Evolutionary conservation across 1,140 invertebrate genomes (phyloP), one percentile per base, ranked within the genome.

Genomic region (Sycophila sp.): DNA sequence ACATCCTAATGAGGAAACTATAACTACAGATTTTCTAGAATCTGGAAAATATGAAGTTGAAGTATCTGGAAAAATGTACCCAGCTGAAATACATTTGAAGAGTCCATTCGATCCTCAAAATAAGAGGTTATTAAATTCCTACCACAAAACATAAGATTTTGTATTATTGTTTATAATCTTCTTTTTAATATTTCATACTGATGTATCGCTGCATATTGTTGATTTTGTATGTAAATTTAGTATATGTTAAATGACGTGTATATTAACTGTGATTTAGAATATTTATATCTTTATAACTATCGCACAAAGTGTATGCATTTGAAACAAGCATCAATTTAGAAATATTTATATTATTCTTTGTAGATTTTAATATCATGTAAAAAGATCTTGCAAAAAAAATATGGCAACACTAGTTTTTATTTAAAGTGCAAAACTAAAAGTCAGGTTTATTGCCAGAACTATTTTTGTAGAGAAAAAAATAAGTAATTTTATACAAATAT

Each of bases 91-190:
- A 26, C 91, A 94, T 81, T 73, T 92, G 19, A 90, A 88, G 75
- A 92, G 92, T 73, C 94, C 94, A 6, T 96, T 96, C 77, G 94
- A 96, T 86, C 92, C 93, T 1, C 88, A 88, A 69, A 90, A 89
- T 76, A 86, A 89, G 75, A 82, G 91, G 75, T 75, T 91, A 19
- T 24, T 42, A 3, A 72, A 71, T 56, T 26, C 79, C 22, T 60
- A 71, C 15, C 4, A 51, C 22, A 19, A 71, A 65, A 17, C 49
- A 8, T 64, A 71, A 51, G 26, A 24, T 2, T 3, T 10, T 40
- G 38, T 26, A 36, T 7, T 47, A 40, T 45, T 47, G 7, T 47
- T 17, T 42, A 40, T 42, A 42, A 34, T 55, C 15, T 55, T 4
- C 26, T 62, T 62, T 47, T 47, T 22, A 11, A 34, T 36, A 24